phyloP scores from a whole-genome alignment of 2,797 vertebrate genomes.

The Sebastes oblongus region DNA sequence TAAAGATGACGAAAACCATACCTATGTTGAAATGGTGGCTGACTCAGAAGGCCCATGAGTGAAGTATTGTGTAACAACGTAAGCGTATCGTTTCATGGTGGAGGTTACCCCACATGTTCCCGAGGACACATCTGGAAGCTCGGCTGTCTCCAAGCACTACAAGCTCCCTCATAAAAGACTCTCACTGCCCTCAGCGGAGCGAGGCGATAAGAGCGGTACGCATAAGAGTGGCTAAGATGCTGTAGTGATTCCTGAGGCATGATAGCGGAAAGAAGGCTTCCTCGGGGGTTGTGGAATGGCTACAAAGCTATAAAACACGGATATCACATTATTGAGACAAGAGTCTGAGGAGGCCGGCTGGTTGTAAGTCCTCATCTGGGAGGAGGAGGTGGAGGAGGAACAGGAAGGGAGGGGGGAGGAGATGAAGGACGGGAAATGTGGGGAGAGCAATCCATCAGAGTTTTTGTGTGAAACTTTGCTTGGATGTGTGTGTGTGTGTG shows the following conservation, averaged over 20 bases:
- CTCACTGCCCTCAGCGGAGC: conserved; percentile 4
- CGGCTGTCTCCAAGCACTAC: not conserved
- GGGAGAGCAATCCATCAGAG: conserved; percentile 2
- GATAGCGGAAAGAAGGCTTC: conserved; percentile 10
- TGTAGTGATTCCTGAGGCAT: conserved; percentile 35
- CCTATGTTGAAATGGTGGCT: not conserved
- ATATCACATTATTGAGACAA: conserved; percentile 42
- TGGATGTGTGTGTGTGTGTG: not conserved
- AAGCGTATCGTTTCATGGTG: not conserved
- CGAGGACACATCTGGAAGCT: not conserved
- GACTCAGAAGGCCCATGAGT: not conserved
- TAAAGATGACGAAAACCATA: not conserved
- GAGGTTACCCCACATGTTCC: not conserved
- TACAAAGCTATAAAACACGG: conserved; percentile 19
- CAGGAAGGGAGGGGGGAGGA: not conserved
- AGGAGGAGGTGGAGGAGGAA: not conserved
- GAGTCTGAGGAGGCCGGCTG: not conserved
- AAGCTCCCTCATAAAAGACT: conserved; percentile 20
- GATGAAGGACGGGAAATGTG: not conserved
- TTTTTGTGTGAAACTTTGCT: not conserved
- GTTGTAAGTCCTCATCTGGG: not conserved
- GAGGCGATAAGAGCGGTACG: not conserved
- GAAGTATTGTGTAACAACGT: not conserved
- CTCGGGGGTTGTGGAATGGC: not conserved
- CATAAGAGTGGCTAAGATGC: conserved; percentile 4